Conservation (phyloP, 1,140 invertebrate genomes). For the Saccostrea glomerata region DNA sequence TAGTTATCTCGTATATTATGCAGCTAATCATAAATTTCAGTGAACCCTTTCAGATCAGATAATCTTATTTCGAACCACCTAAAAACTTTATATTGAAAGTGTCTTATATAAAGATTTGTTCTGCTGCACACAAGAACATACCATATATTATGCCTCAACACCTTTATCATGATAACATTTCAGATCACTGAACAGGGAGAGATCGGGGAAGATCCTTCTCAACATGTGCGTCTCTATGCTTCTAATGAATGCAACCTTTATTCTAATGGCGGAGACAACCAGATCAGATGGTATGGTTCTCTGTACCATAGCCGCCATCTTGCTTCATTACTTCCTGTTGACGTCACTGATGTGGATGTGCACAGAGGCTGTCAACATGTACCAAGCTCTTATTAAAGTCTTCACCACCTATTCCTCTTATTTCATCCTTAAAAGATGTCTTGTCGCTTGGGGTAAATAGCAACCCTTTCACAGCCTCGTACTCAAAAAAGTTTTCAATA, state of each 20-base stretch:
- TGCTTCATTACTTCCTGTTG: conserved; percentile 81
- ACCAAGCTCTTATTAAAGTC: conserved; percentile 82
- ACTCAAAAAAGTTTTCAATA: not conserved
- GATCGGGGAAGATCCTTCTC: conserved; percentile 81
- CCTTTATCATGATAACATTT: conserved; percentile 29
- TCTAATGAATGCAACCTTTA: conserved; percentile 80
- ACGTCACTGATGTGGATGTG: conserved; percentile 82
- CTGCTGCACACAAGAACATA: not conserved
- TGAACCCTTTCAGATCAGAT: too few species aligned
- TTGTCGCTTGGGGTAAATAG: conserved; percentile 81
- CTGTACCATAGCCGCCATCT: conserved; percentile 76
- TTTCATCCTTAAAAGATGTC: conserved; percentile 81
- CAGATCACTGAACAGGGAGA: conserved; percentile 80
- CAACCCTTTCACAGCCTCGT: too few species aligned
- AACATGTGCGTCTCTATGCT: conserved; percentile 81
- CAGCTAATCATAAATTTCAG: too few species aligned
- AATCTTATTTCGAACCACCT: too few species aligned
- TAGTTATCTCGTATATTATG: too few species aligned
- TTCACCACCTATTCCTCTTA: conserved; percentile 80
- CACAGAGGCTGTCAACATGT: conserved; percentile 82
- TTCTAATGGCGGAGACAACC: conserved; percentile 75
- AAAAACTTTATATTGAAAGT: too few species aligned
- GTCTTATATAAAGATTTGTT: too few species aligned
- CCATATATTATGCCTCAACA: not conserved
- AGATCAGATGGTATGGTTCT: conserved; percentile 60